These are phyloP conservation scores for Coleophora flavipennella DNA, from an alignment of 2,888 invertebrate genomes.

Conservation along the genomic window DNA sequence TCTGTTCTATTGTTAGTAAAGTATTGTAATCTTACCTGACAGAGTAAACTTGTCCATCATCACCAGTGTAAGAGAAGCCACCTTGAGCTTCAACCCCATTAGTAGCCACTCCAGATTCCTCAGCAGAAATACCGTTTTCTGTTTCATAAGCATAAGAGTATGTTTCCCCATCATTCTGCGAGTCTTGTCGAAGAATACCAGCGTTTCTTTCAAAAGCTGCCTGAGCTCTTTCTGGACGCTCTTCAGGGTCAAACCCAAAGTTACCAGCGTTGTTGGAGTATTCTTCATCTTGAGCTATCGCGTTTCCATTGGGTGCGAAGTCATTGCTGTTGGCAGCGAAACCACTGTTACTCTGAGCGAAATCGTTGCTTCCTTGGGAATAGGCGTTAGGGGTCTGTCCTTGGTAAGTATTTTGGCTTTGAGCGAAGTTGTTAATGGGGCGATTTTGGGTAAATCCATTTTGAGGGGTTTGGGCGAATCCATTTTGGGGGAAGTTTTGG, in stretches of 20 bases:
- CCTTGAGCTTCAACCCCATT: conserved; percentile 60
- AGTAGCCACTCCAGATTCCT: conserved; percentile 54
- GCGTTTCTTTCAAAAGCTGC: conserved; percentile 52
- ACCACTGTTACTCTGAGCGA: conserved; percentile 12
- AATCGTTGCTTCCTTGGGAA: conserved; percentile 3
- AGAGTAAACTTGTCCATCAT: conserved; percentile 57
- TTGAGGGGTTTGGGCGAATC: conserved; percentile 16
- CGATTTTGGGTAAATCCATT: conserved; percentile 1
- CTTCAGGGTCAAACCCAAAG: conserved; percentile 9
- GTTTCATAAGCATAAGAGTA: conserved; percentile 56
- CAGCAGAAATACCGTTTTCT: conserved; percentile 56
- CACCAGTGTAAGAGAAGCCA: conserved; percentile 55
- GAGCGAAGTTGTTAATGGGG: neutral
- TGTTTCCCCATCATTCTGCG: conserved; percentile 49
- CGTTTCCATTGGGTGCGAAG: too few relatives aligned
- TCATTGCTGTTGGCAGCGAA: conserved; percentile 12
- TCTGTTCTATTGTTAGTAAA: too few relatives aligned
- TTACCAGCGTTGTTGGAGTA: conserved; percentile 19
- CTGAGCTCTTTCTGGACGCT: conserved; percentile 44
- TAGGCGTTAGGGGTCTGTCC: neutral
- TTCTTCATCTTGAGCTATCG: neutral
- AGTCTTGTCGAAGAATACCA: conserved; percentile 51
- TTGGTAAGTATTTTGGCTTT: neutral
- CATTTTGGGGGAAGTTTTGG: conserved; percentile 18
- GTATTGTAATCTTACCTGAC: conserved; percentile 32